Evolutionary conservation across 2,113 vertebrate species (phyloP).

Genomic region (Thomomys bottae): DNA sequence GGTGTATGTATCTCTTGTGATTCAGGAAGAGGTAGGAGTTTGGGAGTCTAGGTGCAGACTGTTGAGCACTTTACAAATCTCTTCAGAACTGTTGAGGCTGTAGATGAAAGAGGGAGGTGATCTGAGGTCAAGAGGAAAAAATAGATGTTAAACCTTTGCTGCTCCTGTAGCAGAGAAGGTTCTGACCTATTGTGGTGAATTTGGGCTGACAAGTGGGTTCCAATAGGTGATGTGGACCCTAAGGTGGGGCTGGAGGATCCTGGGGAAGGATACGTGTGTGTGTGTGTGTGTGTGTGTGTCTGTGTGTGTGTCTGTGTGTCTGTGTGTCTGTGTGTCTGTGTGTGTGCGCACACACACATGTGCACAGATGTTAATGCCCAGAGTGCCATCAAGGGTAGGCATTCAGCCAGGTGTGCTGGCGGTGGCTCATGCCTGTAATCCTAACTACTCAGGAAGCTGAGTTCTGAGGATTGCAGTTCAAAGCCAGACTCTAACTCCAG

Average conservation of each 20-base stretch:
- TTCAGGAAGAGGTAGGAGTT: background rate
- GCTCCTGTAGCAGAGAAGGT: background rate
- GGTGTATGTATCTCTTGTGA: background rate
- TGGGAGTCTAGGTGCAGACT: accelerated
- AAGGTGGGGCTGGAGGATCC: background rate
- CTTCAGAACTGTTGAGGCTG: background rate
- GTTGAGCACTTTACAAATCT: background rate
- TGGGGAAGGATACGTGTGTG: background rate
- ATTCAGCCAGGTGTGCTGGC: too few relatives aligned
- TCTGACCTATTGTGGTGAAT: background rate
- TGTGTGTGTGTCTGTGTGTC: too few relatives aligned
- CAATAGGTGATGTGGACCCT: background rate
- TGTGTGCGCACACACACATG: too few relatives aligned
- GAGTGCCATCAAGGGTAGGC: accelerated
- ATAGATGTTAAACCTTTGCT: background rate
- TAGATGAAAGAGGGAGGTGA: background rate
- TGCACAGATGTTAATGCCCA: background rate
- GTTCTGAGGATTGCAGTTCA: too few relatives aligned
- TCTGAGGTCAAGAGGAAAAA: background rate
- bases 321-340: too few relatives aligned
- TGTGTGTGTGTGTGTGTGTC: too few relatives aligned
- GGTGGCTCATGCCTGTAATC: too few relatives aligned
- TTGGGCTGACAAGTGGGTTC: background rate
- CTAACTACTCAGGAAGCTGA: too few relatives aligned
- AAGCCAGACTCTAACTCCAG: too few relatives aligned